Conservation (phyloP, 2,888 invertebrate species). For the Augiades crinisus region DNA sequence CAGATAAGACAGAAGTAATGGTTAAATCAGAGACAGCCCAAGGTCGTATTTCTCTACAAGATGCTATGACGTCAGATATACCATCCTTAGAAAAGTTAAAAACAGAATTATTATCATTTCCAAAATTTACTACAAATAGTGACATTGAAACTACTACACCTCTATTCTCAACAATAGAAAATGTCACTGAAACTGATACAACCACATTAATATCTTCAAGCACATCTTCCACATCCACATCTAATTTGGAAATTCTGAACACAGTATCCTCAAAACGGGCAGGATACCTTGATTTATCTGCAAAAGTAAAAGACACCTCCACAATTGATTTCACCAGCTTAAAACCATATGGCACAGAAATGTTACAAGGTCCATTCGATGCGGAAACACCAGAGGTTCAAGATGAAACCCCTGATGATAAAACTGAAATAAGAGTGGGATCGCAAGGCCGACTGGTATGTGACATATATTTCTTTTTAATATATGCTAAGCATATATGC, state of each 20-base stretch:
- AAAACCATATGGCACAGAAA: slow-evolving; percentile 34
- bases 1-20: slow-evolving; percentile 37
- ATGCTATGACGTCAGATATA: slow-evolving; percentile 42
- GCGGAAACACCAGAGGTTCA: slow-evolving; percentile 34
- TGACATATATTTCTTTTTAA: neutral
- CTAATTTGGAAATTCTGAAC: slow-evolving; percentile 18
- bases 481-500: too few relatives aligned
- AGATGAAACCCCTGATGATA: slow-evolving; percentile 35
- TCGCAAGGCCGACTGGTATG: slow-evolving; percentile 63
- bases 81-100: slow-evolving; percentile 44
- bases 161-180: neutral
- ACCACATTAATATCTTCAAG: neutral
- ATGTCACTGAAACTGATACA: neutral
- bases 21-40: slow-evolving; percentile 42
- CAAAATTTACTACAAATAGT: slow-evolving; percentile 17
- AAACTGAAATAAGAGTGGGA: slow-evolving; percentile 37
- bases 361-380: slow-evolving; percentile 38
- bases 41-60: slow-evolving; percentile 38
- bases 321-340: slow-evolving; percentile 19
- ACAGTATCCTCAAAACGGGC: slow-evolving; percentile 56
- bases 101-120: slow-evolving; percentile 36
- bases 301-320: slow-evolving; percentile 33
- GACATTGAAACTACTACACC: neutral
- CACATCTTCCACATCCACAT: neutral
- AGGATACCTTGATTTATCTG: slow-evolving; percentile 57